Evolutionary conservation across 37 sponge, comb jelly and placozoan species (phyloP).

Genomic region (Axinella damicornis): DNA sequence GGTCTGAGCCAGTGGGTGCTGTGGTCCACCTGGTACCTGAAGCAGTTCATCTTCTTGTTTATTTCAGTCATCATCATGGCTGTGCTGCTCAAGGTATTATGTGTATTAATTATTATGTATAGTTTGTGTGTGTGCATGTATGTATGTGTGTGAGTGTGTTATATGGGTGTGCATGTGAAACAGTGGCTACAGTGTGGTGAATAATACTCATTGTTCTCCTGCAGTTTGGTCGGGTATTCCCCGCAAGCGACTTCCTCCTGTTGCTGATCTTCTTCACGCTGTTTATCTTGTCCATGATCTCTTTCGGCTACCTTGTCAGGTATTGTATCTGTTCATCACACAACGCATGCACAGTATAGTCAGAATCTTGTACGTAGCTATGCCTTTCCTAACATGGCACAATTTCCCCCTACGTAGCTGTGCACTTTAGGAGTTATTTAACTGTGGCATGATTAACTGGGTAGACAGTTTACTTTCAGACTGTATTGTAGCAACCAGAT

Average conservation of each 20-base stretch:
- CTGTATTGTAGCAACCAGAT: no score
- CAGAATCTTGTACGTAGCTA: no score
- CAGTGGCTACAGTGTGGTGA: not conserved
- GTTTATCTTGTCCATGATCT: constrained; percentile 60
- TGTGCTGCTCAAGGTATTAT: constrained; percentile 69
- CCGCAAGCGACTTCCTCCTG: constrained; percentile 60
- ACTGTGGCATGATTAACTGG: no score
- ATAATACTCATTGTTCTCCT: no score
- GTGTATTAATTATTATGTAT: constrained; percentile 5
- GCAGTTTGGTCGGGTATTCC: constrained; percentile 37
- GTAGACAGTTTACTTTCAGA: no score
- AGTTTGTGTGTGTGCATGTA: constrained; percentile 14
- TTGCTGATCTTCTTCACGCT: constrained; percentile 57
- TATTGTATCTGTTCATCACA: no score
- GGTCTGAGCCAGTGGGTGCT: constrained; percentile 76
- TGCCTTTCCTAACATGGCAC: no score
- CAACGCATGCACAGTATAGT: not conserved
- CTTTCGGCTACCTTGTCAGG: constrained; percentile 78
- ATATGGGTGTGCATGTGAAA: constrained; percentile 62
- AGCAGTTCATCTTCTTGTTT: constrained; percentile 86
- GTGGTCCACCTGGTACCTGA: constrained; percentile 90
- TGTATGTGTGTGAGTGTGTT: constrained; percentile 36
- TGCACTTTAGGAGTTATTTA: no score
- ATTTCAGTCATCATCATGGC: constrained; percentile 68
- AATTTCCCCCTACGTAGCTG: no score